Evolutionary conservation across 2,888 invertebrate genomes (phyloP).

Genomic region (Epirrhoe alternata): DNA sequence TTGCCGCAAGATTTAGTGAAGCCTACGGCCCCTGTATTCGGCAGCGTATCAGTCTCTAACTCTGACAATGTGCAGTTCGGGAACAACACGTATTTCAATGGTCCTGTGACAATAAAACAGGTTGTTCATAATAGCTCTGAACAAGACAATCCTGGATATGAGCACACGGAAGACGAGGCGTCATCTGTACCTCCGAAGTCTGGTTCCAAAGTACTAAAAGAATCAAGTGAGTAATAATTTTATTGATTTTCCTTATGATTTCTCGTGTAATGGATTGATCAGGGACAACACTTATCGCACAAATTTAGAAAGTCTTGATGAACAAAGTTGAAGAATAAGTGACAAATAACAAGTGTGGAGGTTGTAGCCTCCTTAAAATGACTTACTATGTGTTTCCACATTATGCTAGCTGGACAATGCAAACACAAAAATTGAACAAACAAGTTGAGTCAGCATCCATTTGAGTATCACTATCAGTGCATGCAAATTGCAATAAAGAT

Average conservation of each 20-base stretch:
- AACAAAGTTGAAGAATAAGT: not conserved
- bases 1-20: conserved; percentile 58
- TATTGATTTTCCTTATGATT: not conserved
- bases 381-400: too few species aligned
- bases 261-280: not conserved
- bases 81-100: conserved; percentile 90
- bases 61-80: conserved; percentile 91
- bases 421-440: too few species aligned
- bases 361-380: too few species aligned
- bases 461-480: too few species aligned
- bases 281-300: not conserved
- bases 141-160: conserved; percentile 67
- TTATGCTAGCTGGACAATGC: too few species aligned
- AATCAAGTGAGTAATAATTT: conserved; percentile 40
- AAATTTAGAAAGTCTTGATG: not conserved
- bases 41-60: conserved; percentile 87
- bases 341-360: too few species aligned
- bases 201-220: conserved; percentile 32
- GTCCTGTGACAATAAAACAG: conserved; percentile 91
- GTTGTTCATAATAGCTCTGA: conserved; percentile 83
- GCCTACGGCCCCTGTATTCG: conserved; percentile 66
- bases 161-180: conserved; percentile 59
- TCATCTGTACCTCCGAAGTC: conserved; percentile 30
- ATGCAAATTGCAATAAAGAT: too few species aligned
- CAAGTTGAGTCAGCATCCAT: too few species aligned